Evolutionary conservation across 2,113 vertebrate species (phyloP).

Genomic region (Tricholaema leucomelas): DNA sequence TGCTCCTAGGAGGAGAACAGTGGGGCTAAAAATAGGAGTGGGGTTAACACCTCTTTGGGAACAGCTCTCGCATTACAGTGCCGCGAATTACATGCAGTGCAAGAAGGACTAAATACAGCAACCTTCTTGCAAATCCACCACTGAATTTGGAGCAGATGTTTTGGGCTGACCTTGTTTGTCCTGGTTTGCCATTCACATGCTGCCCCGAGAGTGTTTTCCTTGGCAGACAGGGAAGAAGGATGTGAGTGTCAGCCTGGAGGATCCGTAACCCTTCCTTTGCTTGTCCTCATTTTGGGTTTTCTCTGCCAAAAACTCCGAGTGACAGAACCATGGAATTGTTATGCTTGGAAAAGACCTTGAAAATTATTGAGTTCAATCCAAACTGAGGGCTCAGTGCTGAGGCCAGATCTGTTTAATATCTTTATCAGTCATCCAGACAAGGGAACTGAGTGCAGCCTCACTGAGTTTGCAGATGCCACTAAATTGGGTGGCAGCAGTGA

Average conservation of each 20-base stretch:
- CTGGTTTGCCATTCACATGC: background rate
- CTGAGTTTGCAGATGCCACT: too few species aligned
- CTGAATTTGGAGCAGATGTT: slow-evolving; percentile 16
- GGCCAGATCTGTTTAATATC: too few species aligned
- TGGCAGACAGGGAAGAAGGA: background rate
- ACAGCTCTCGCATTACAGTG: background rate
- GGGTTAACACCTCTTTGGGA: slow-evolving; percentile 20
- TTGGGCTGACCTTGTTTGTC: slow-evolving; percentile 8
- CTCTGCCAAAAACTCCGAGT: background rate
- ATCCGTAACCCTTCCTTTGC: background rate
- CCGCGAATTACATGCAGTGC: background rate
- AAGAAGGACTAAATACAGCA: slow-evolving; percentile 7
- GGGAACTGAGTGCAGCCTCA: too few species aligned
- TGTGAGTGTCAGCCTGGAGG: background rate
- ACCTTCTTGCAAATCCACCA: background rate
- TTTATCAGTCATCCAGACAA: too few species aligned
- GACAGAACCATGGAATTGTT: too few species aligned
- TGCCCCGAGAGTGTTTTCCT: background rate
- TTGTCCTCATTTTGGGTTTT: background rate
- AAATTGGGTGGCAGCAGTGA: too few species aligned
- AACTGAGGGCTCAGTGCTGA: too few species aligned
- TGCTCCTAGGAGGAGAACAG: background rate
- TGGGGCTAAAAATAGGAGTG: background rate
- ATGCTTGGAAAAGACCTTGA: too few species aligned
- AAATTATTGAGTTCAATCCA: too few species aligned